These are phyloP conservation scores for Sterna hirundo DNA, from an alignment of 2,113 vertebrate species.

Conservation along the genomic window DNA sequence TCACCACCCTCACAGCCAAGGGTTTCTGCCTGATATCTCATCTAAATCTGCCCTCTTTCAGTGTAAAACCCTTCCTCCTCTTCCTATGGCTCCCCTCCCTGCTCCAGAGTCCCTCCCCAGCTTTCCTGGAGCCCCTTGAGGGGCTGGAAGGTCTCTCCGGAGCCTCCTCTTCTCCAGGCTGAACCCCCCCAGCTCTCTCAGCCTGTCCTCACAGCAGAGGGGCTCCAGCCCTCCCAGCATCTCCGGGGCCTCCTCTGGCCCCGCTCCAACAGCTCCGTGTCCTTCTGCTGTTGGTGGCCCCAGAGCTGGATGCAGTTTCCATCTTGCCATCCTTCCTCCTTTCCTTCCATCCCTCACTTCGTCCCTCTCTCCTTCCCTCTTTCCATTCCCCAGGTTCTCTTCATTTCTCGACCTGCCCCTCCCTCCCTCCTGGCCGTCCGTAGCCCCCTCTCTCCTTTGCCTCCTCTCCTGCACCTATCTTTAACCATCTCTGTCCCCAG, in stretches of 20 bases:
- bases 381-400: neutral
- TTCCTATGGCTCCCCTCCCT: neutral
- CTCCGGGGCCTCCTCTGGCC: neutral
- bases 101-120: neutral
- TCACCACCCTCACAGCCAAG: neutral
- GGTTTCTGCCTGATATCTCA: neutral
- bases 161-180: neutral
- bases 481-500: neutral
- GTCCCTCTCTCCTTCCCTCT: neutral
- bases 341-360: neutral
- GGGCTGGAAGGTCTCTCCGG: neutral
- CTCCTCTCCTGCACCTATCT: neutral
- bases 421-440: neutral
- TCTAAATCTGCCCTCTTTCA: neutral
- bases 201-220: neutral
- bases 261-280: neutral
- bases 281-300: neutral
- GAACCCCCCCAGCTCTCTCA: neutral
- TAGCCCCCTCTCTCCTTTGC: neutral
- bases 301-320: neutral
- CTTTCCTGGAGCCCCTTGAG: neutral
- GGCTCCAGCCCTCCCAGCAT: neutral
- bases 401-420: neutral
- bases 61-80: neutral
- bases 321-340: neutral